Evolutionary conservation across 2,888 invertebrate species (phyloP), one percentile per base, ranked within the genome.

Genomic region (Trichopria drosophilae): DNA sequence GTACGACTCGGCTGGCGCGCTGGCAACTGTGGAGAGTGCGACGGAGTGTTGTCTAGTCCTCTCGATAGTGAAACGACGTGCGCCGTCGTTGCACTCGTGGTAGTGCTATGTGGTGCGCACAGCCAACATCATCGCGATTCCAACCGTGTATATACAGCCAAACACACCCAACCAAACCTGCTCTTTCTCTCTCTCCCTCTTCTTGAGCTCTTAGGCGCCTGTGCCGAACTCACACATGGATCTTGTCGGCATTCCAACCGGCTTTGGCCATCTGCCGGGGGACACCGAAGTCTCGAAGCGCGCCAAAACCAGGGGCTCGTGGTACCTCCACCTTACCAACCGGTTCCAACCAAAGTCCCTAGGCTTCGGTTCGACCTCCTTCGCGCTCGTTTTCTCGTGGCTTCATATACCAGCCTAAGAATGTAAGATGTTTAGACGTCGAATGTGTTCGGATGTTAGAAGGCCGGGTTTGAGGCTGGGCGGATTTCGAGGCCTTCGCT

Each of bases 241-340:
- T 26, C 7, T n/a, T n/a, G n/a, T n/a, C n/a, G n/a, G n/a, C n/a
- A n/a, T n/a, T n/a, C n/a, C n/a, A n/a, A 58, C 67, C 69, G 71
- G 71, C 63, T 65, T 60, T 61, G 68, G 73, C 72, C 74, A 73
- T 73, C 74, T 73, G 69, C 67, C 67, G 73, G 73, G 62, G 61
- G 59, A 43, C 43, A 43, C 53, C 40, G 53, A 61, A 73, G 67
- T 61, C 61, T n/a, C 50, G 62, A 65, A 61, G 72, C 73, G 72
- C 73, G 73, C 74, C 73, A 74, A 74, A 74, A 74, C 53, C 53
- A 36, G 43, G 56, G 53, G 53, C 64, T 65, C 55, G 63, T 65
- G 62, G 67, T 64, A 64, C 66, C 66, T 66, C 65, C 66, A 63
- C 63, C 58, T 57, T 66, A 52, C 67, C 67, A 66, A 68, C 63